Conservation (phyloP, 1,140 invertebrate species). For the Polypedilum vanderplanki region DNA sequence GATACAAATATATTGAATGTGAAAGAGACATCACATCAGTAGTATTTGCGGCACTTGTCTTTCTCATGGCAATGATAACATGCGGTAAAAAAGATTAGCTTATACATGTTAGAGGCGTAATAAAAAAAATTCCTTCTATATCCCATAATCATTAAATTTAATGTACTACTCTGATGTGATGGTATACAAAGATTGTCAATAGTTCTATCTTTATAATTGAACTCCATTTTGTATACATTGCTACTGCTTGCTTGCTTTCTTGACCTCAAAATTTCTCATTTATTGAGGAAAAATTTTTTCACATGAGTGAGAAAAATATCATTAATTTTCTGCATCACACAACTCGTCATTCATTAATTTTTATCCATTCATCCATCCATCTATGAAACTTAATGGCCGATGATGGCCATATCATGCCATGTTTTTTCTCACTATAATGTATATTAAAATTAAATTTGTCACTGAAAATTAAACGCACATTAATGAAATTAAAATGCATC, state of each 20-base stretch:
- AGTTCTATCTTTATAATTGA: neutral
- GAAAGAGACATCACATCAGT: neutral
- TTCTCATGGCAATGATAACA: neutral
- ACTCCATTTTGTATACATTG: neutral
- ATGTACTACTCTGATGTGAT: neutral
- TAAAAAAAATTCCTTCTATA: neutral
- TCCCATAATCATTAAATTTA: conserved; percentile 26
- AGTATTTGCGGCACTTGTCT: conserved; percentile 1
- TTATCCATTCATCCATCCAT: conserved; percentile 1
- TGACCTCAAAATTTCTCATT: neutral
- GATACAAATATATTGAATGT: neutral
- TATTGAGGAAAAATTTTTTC: neutral
- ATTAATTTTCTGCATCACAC: neutral
- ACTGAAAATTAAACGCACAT: conserved; percentile 12
- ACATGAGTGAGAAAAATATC: neutral
- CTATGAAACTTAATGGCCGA: neutral
- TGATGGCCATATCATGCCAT: no score
- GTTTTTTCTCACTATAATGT: neutral
- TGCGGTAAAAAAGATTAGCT: conserved; percentile 3
- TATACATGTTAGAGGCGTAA: neutral
- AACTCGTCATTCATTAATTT: neutral
- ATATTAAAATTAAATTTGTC: conserved; percentile 20
- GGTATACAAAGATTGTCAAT: neutral
- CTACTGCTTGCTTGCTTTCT: neutral
- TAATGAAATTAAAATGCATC: conserved; percentile 9